Evolutionary conservation across 1,140 invertebrate species (phyloP).

Genomic region (Bombus fervidus): DNA sequence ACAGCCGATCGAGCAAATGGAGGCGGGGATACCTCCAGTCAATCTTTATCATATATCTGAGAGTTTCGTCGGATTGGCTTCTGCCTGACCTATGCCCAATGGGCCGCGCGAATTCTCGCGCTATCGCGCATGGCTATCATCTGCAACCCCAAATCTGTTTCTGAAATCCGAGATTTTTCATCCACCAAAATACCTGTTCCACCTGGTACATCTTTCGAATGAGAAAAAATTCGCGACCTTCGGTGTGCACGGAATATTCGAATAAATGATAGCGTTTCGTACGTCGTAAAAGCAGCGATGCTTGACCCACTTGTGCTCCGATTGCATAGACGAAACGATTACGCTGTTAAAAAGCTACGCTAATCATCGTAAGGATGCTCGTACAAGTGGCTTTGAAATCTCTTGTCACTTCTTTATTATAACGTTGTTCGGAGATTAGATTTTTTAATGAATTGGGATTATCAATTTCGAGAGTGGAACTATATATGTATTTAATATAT

Average conservation of each 20-base stretch:
- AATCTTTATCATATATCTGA: slow-evolving; percentile 80
- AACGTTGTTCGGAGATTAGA: too few species aligned
- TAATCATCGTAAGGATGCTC: neutral
- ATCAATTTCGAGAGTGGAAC: too few species aligned
- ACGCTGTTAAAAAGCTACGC: neutral
- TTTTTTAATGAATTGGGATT: too few species aligned
- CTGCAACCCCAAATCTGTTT: slow-evolving; percentile 60
- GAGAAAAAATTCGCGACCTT: slow-evolving; percentile 40
- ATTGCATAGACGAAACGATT: neutral
- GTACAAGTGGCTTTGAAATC: too few species aligned
- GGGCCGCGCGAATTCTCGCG: slow-evolving; percentile 75
- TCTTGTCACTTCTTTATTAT: too few species aligned
- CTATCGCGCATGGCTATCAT: slow-evolving; percentile 75
- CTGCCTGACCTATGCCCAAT: slow-evolving; percentile 81
- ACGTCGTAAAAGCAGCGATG: slow-evolving; percentile 19
- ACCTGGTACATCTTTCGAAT: neutral
- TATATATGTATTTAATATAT: too few species aligned
- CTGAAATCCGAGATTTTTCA: slow-evolving; percentile 59
- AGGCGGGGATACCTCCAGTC: slow-evolving; percentile 69
- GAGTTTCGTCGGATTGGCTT: slow-evolving; percentile 79
- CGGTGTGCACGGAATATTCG: slow-evolving; percentile 43
- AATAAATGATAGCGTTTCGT: slow-evolving; percentile 6
- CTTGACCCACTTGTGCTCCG: slow-evolving; percentile 11
- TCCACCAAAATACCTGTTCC: neutral
- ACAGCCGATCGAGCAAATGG: slow-evolving; percentile 4